Evolutionary conservation across 92 coral and sea anemone species (phyloP).

Genomic region (Epizoanthus scotinus): DNA sequence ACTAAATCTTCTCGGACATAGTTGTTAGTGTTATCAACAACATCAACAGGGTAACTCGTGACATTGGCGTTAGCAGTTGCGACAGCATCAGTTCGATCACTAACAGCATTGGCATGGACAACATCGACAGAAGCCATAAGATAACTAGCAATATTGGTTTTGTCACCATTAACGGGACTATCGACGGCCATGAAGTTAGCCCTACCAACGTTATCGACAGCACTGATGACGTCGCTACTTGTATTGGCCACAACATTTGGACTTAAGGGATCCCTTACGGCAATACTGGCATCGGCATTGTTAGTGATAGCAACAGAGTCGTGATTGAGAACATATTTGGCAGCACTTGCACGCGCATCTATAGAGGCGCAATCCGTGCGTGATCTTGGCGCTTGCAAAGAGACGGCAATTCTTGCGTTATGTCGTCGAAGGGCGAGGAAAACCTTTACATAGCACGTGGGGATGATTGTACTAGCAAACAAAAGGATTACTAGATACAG

Average conservation of each 20-base stretch:
- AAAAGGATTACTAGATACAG: not conserved
- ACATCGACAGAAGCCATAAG: not conserved
- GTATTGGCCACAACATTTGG: not conserved
- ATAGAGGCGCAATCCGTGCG: not conserved
- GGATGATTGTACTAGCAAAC: conserved; percentile 10
- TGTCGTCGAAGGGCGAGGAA: conserved; percentile 25
- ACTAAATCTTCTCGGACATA: too few species aligned
- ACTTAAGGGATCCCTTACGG: not conserved
- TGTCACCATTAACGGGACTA: not conserved
- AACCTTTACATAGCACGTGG: not conserved
- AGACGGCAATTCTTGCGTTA: not conserved
- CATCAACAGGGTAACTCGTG: not conserved
- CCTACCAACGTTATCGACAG: not conserved
- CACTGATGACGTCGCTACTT: not conserved
- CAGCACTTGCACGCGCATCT: too few species aligned
- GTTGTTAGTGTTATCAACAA: too few species aligned
- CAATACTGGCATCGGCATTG: not conserved
- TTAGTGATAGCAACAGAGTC: too few species aligned
- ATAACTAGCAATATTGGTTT: not conserved
- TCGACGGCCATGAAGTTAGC: not conserved
- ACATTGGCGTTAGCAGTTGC: not conserved
- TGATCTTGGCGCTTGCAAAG: not conserved
- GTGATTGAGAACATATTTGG: too few species aligned
- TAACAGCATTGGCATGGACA: not conserved
- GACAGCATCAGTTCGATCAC: not conserved